These are phyloP conservation scores for Caradrina kadenii DNA, from an alignment of 2,888 invertebrate genomes.

Conservation along the genomic window DNA sequence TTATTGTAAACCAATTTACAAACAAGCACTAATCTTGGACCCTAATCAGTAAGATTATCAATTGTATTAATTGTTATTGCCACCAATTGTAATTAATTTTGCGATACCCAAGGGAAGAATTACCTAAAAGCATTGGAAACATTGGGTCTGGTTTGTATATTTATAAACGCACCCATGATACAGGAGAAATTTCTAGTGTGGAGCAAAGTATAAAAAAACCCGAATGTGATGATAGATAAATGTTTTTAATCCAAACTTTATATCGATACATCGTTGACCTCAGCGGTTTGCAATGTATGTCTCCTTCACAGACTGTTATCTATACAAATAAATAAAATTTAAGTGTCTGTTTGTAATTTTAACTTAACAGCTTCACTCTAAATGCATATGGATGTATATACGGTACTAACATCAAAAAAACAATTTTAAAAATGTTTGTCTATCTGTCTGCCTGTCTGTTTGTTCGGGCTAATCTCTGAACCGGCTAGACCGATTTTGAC, in stretches of 20 bases:
- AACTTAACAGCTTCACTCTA: too few species aligned
- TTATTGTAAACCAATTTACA: conserved; percentile 15
- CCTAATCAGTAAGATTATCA: conserved; percentile 30
- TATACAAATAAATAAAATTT: too few species aligned
- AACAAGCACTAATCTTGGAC: conserved; percentile 7
- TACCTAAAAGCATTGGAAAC: conserved; percentile 20
- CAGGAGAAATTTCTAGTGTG: too few species aligned
- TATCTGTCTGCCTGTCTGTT: too few species aligned
- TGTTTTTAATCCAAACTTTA: neutral
- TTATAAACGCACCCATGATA: too few species aligned
- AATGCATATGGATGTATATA: too few species aligned
- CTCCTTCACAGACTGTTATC: neutral
- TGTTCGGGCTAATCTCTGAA: too few species aligned
- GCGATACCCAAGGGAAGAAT: conserved; percentile 35
- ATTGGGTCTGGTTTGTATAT: too few species aligned
- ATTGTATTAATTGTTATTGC: conserved; percentile 36
- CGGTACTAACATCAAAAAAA: too few species aligned
- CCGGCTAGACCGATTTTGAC: too few species aligned
- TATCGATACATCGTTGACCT: neutral
- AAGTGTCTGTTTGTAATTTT: too few species aligned
- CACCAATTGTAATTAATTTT: conserved; percentile 32
- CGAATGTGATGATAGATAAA: conserved; percentile 28
- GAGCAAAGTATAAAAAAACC: neutral
- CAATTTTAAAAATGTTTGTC: too few species aligned
- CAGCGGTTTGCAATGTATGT: neutral